Evolutionary conservation across 1,140 invertebrate genomes (phyloP).

Genomic region (Polypedilum pembai): DNA sequence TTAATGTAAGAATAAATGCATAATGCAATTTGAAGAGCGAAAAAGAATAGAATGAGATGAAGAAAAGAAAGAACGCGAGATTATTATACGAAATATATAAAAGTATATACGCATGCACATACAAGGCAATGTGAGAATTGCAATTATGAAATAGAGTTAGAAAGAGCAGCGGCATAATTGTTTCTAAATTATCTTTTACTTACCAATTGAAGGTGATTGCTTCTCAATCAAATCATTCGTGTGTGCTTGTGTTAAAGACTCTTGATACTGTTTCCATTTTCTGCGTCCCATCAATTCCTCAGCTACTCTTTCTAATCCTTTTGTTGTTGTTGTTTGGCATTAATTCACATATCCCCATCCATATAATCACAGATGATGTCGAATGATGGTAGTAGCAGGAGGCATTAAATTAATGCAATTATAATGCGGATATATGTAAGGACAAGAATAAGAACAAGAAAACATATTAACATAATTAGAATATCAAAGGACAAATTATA

Average conservation of each 20-base stretch:
- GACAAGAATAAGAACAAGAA: slow-evolving; percentile 10
- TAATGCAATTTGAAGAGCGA: neutral
- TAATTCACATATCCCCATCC: slow-evolving; percentile 36
- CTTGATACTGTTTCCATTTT: slow-evolving; percentile 87
- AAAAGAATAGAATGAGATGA: neutral
- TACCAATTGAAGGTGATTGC: slow-evolving; percentile 31
- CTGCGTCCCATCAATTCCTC: slow-evolving; percentile 91
- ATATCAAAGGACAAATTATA: slow-evolving; percentile 27
- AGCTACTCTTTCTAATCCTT: slow-evolving; percentile 90
- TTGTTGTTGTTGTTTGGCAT: slow-evolving; percentile 29
- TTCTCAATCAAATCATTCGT: slow-evolving; percentile 31
- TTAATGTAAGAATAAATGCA: slow-evolving; percentile 13
- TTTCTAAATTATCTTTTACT: neutral
- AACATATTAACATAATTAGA: slow-evolving; percentile 24
- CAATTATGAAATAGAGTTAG: neutral
- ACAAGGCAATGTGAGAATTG: neutral
- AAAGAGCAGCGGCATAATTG: neutral
- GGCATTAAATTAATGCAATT: slow-evolving; percentile 26
- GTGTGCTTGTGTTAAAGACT: slow-evolving; percentile 51
- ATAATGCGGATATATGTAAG: neutral
- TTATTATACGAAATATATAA: neutral
- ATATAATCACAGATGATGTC: slow-evolving; percentile 23
- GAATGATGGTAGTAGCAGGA: slow-evolving; percentile 4
- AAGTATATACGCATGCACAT: neutral
- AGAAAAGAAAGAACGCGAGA: neutral